Conservation (phyloP, 2,888 invertebrate species). For the Enchytraeus crypticus region DNA sequence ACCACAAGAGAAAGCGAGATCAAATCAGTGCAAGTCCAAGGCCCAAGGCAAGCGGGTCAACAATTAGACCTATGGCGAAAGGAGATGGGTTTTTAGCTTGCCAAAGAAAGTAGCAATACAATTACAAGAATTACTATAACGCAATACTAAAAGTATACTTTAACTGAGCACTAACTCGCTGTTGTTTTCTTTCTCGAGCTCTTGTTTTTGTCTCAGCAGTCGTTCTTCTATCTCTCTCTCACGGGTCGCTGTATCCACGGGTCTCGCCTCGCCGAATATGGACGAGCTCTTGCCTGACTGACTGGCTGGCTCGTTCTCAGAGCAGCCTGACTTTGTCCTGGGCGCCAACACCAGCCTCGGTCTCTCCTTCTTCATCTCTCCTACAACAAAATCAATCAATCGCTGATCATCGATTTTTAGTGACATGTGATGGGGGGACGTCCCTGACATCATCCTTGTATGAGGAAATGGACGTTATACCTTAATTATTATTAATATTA, state of each 20-base stretch:
- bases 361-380: slow-evolving; percentile 52
- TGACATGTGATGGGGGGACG: no score
- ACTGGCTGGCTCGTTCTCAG: neutral
- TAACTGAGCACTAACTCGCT: neutral
- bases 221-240: slow-evolving; percentile 86
- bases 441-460: no score
- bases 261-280: slow-evolving; percentile 88
- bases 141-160: neutral
- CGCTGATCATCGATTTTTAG: no score
- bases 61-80: no score
- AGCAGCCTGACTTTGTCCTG: slow-evolving; percentile 53
- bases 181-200: slow-evolving; percentile 1
- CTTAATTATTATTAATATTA: no score
- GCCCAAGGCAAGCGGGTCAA: no score
- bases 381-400: no score
- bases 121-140: neutral
- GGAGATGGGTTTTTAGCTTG: no score
- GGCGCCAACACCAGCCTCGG: slow-evolving; percentile 73
- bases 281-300: slow-evolving; percentile 59
- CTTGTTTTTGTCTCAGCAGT: slow-evolving; percentile 44
- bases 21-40: no score
- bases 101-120: neutral
- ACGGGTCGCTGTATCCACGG: slow-evolving; percentile 82
- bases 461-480: no score
- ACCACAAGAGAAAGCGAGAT: no score